Base-by-base conservation (phyloP, 2,888 invertebrate genomes). In the Diplolepis rosae region DNA sequence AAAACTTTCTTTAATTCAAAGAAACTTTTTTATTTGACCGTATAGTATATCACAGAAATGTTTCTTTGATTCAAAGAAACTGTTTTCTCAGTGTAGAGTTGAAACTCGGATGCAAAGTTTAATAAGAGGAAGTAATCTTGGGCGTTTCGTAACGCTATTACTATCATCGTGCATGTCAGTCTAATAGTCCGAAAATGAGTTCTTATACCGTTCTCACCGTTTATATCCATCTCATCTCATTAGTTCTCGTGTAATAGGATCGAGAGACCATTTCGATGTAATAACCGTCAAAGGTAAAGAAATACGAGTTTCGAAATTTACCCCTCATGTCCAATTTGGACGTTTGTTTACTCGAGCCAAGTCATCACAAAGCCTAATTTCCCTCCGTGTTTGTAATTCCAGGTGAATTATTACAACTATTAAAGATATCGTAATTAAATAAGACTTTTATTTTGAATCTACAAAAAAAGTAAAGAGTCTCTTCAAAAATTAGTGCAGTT, bases 181-280 rank as follows among this genome's bases (percentile, higher is more conserved):
- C 35, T 61, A 24, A 61, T 56, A 35, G 22, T 35, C 61, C 35
- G 22, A 39, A 61, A 61, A 61, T 61, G 61, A 61, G 61, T 32
- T 56, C 32, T 32, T 35, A 42, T 15, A 32, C 32, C 18, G 30
- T 56, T 56, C 56, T 56, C 56, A 39, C 24, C 61, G 39, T 61
- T 61, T 24, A 61, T 61, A 61, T n/a, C 22, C 13, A 32, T 56
- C 35, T 56, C 54, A 56, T 35, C 61, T 61, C 61, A 61, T 61
- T 61, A 61, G 61, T 39, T 61, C 61, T 6, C 39, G n/a, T 39
- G 24, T 35, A 61, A 61, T 61, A 24, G 61, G 61, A 56, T 61
- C 24, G 51, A 27, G 7, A 52, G 51, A 52, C 27, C 28, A 13
- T 52, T 61, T 39, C 9, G n/a, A 39, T 56, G 13, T 61, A 61